A percentile compares a stretch with the other conserved stretches of the same genome.
These are phyloP conservation scores for Mustela lutreola DNA, from an alignment of 2,113 vertebrate species.

Conservation along the genomic window DNA sequence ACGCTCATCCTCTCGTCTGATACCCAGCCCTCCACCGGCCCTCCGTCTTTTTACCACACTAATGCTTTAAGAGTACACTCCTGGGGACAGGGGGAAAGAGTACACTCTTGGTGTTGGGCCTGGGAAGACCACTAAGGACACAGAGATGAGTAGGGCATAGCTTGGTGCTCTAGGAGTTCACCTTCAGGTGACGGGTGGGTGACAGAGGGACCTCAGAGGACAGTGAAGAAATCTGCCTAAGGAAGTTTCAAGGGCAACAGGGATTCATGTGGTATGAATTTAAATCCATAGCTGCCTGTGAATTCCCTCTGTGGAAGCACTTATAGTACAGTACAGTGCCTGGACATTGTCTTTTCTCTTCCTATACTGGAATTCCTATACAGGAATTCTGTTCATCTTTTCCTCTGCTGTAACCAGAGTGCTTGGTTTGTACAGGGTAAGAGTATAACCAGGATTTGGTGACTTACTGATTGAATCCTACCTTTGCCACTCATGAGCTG, in stretches of 20 bases:
- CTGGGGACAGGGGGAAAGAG: too few relatives aligned
- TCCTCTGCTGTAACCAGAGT: not conserved
- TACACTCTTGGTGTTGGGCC: not conserved
- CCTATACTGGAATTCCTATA: not conserved
- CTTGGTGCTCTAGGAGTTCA: not conserved
- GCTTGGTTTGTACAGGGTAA: not conserved
- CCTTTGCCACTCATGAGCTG: not conserved
- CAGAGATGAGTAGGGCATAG: not conserved
- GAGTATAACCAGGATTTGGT: not conserved
- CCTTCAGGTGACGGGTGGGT: not conserved
- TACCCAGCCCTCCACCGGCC: rapidly evolving
- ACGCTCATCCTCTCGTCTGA: rapidly evolving
- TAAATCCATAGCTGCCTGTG: not conserved
- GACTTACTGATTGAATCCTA: not conserved
- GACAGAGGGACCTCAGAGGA: not conserved
- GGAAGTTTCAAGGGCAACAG: not conserved
- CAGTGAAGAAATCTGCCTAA: not conserved
- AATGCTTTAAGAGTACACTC: not conserved
- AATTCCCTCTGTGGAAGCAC: not conserved
- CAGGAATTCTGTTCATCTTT: not conserved
- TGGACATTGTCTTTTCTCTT: not conserved
- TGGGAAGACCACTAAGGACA: not conserved
- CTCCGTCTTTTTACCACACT: not conserved
- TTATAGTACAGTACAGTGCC: not conserved
- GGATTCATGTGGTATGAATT: not conserved